Evolutionary conservation across 1,140 invertebrate species (phyloP), one percentile per base, ranked within the genome.

Genomic region (Achatina immaculata): DNA sequence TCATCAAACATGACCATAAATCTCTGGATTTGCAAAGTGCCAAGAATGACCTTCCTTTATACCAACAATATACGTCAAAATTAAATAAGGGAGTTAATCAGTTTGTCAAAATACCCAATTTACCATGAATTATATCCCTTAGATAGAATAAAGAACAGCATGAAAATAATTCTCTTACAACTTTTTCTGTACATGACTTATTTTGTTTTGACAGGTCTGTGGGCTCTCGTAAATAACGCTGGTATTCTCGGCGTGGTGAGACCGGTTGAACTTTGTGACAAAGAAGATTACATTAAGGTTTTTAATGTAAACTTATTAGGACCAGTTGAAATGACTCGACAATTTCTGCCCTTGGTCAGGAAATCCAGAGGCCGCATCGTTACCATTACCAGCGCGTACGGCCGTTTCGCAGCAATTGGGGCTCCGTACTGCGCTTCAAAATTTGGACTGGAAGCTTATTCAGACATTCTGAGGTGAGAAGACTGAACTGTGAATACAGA

Each of bases 141-240:
- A n/a, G n/a, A n/a, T n/a, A n/a, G n/a, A n/a, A n/a, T n/a, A n/a
- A n/a, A n/a, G n/a, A n/a, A n/a, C n/a, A n/a, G n/a, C n/a, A n/a
- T n/a, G n/a, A n/a, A n/a, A n/a, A n/a, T n/a, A n/a, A n/a, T n/a
- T n/a, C n/a, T n/a, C n/a, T n/a, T n/a, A n/a, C n/a, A n/a, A n/a
- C n/a, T n/a, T n/a, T n/a, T n/a, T n/a, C n/a, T n/a, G n/a, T n/a
- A n/a, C n/a, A n/a, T n/a, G n/a, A n/a, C n/a, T n/a, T n/a, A n/a
- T n/a, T n/a, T n/a, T 76, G 3, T 76, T 62, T 58, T 40, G 28
- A 19, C 68, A 86, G 85, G 85, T 34, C 76, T 88, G 43, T 88
- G 86, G 86, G 86, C 81, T 34, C 43, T 88, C 14, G 86, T 88
- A 11, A 88, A 88, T 82, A 86, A 86, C 51, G 86, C 86, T 14